Evolutionary conservation across 1,140 invertebrate genomes (phyloP).

Genomic region (Himalopsyche phryganea): DNA sequence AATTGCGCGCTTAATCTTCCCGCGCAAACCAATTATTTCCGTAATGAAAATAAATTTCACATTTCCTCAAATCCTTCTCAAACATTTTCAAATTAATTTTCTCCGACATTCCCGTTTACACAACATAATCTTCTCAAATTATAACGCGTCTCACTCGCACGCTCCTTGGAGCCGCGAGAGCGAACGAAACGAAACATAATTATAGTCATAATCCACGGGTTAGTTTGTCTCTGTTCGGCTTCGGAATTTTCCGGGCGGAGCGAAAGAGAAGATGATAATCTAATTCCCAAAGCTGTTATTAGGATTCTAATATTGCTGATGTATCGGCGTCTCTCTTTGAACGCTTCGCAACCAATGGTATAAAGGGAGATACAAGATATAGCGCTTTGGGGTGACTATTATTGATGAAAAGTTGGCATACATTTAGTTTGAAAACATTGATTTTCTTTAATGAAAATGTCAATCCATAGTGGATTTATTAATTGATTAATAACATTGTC

Average conservation of each 20-base stretch:
- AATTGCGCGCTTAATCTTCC: too few species aligned
- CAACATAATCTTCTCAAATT: conserved; percentile 22
- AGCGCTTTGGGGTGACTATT: too few species aligned
- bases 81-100: conserved; percentile 28
- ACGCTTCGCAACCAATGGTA: too few species aligned
- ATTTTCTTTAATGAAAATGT: too few species aligned
- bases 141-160: conserved; percentile 5
- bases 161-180: neutral
- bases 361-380: too few species aligned
- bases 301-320: neutral
- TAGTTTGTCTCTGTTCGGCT: conserved; percentile 21
- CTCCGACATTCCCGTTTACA: conserved; percentile 26
- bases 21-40: conserved; percentile 10
- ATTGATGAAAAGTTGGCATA: too few species aligned
- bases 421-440: too few species aligned
- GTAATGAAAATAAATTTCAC: conserved; percentile 24
- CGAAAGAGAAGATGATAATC: conserved; percentile 23
- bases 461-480: too few species aligned
- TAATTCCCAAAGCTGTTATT: conserved; percentile 24
- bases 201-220: conserved; percentile 32
- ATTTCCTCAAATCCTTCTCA: neutral
- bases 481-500: too few species aligned
- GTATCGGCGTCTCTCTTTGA: too few species aligned
- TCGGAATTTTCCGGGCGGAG: conserved; percentile 1
- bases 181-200: conserved; percentile 27